phyloP scores from a whole-genome alignment of 1,140 invertebrate species.

The Aphidius gifuensis region DNA sequence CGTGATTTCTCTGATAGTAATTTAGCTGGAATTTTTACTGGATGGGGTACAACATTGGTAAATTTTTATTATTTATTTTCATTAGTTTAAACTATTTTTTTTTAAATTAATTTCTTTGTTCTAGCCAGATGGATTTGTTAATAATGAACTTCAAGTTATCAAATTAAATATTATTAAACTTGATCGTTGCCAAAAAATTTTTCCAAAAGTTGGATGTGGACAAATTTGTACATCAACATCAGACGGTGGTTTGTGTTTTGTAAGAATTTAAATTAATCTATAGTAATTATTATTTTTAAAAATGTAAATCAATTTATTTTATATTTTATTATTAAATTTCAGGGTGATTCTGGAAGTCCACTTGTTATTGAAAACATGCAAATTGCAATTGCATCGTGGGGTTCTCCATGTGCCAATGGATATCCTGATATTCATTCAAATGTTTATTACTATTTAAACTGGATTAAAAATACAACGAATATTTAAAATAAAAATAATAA shows the following conservation, averaged over 20 bases:
- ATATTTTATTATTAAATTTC: slow-evolving; percentile 7
- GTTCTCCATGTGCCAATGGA: slow-evolving; percentile 55
- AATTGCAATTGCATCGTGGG: slow-evolving; percentile 60
- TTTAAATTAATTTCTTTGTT: slow-evolving; percentile 4
- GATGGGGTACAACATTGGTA: slow-evolving; percentile 43
- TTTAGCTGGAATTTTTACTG: slow-evolving; percentile 39
- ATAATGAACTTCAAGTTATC: slow-evolving; percentile 30
- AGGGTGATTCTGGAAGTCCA: slow-evolving; percentile 56
- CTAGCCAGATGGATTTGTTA: slow-evolving; percentile 18
- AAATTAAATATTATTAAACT: slow-evolving; percentile 28
- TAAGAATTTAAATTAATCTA: slow-evolving; percentile 16
- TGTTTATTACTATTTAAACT: slow-evolving; percentile 47
- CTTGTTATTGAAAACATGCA: slow-evolving; percentile 43
- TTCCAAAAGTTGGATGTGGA: slow-evolving; percentile 22
- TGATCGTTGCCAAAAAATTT: slow-evolving; percentile 19
- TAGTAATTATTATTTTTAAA: slow-evolving; percentile 9
- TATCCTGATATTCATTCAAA: slow-evolving; percentile 61
- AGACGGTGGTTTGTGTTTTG: slow-evolving; percentile 24
- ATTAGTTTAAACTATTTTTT: slow-evolving; percentile 19
- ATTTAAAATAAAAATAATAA: background rate
- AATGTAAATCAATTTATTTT: slow-evolving; percentile 7
- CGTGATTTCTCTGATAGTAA: slow-evolving; percentile 33
- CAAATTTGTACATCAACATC: slow-evolving; percentile 19
- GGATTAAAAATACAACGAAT: slow-evolving; percentile 32
- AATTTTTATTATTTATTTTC: slow-evolving; percentile 8